Evolutionary conservation across 1,140 invertebrate genomes (phyloP).

Genomic region (Sinonovacula constricta): DNA sequence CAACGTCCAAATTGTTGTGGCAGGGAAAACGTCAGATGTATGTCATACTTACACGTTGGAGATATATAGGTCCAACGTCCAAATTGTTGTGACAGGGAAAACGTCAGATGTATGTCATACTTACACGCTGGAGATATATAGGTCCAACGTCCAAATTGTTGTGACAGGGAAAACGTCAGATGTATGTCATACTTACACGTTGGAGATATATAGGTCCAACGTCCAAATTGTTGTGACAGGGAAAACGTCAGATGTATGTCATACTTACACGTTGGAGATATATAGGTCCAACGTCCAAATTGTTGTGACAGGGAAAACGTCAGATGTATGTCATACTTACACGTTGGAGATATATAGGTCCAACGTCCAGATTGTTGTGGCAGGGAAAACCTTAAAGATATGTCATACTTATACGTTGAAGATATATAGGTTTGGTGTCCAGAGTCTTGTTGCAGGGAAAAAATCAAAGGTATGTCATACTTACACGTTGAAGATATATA

Average conservation of each 20-base stretch:
- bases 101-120: not conserved
- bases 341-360: not conserved
- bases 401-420: constrained; percentile 59
- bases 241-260: not conserved
- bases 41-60: too few relatives aligned
- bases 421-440: not conserved
- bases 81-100: not conserved
- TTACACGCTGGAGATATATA: too few relatives aligned
- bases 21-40: too few relatives aligned
- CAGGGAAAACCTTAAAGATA: not conserved
- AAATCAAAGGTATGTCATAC: constrained; percentile 6
- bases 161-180: not conserved
- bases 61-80: too few relatives aligned
- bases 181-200: not conserved
- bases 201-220: not conserved
- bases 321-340: too few relatives aligned
- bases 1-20: too few relatives aligned
- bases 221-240: not conserved
- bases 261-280: not conserved
- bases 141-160: not conserved
- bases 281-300: not conserved
- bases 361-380: not conserved
- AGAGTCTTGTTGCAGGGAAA: not conserved
- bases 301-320: not conserved
- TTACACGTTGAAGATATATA: constrained; percentile 82